phyloP scores from a whole-genome alignment of 2,797 vertebrate genomes.

The Anguilla pacifica region DNA sequence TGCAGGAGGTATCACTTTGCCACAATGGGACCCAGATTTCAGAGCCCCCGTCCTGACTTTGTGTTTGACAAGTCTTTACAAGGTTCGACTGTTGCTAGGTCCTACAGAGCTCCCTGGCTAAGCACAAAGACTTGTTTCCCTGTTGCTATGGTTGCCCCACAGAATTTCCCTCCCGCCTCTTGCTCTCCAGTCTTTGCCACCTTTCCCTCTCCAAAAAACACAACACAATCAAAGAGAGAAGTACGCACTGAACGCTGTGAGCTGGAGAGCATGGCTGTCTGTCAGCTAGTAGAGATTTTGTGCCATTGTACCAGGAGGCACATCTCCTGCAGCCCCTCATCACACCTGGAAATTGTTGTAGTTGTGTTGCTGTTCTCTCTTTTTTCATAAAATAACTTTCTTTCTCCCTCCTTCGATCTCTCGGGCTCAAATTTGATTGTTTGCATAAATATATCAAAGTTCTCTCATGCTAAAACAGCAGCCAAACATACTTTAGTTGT shows the following conservation, averaged over 20 bases:
- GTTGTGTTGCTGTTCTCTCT: neutral
- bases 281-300: neutral
- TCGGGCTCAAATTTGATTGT: neutral
- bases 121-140: conserved; percentile 62
- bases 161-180: conserved; percentile 47
- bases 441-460: neutral
- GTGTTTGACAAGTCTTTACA: conserved; percentile 18
- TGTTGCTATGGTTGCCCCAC: conserved; percentile 67
- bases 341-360: neutral
- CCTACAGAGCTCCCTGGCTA: conserved; percentile 48
- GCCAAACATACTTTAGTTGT: too few relatives aligned
- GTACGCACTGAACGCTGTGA: neutral
- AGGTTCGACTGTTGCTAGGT: conserved; percentile 59
- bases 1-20: conserved; percentile 1
- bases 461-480: neutral
- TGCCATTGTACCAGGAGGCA: neutral
- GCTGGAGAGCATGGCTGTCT: neutral
- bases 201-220: conserved; percentile 41
- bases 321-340: neutral
- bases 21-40: neutral
- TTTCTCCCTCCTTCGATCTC: neutral
- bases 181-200: conserved; percentile 39
- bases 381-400: neutral
- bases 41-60: neutral
- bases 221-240: conserved; percentile 38